Conservation (phyloP, 2,113 vertebrate species). For the Tyto alba region DNA sequence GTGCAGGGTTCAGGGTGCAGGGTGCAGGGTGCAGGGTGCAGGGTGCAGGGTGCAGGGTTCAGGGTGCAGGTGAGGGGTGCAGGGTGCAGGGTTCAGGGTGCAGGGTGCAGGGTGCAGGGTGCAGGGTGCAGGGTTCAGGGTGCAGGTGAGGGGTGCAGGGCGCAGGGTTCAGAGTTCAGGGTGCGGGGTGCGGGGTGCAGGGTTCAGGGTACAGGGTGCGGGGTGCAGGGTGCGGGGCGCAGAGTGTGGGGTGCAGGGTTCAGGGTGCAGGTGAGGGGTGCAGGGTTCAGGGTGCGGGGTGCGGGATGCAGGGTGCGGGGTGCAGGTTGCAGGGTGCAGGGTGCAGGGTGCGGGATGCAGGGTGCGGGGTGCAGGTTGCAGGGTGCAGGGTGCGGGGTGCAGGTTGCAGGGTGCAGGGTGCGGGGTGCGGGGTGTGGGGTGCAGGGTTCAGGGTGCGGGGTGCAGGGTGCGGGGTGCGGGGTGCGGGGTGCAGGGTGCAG, state of each 20-base stretch:
- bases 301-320: too few relatives aligned
- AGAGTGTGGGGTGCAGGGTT: neutral
- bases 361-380: too few relatives aligned
- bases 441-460: too few relatives aligned
- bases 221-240: neutral
- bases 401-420: neutral
- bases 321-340: neutral
- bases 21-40: neutral
- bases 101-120: neutral
- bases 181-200: too few relatives aligned
- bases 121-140: too few relatives aligned
- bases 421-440: too few relatives aligned
- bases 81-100: neutral
- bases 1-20: neutral
- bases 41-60: neutral
- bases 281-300: neutral
- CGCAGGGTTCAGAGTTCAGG: too few relatives aligned
- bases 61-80: neutral
- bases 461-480: neutral
- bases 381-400: neutral
- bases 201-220: neutral
- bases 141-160: neutral
- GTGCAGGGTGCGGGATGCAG: neutral
- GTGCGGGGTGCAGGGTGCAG: neutral
- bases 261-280: neutral